Evolutionary conservation across 2,113 vertebrate species (phyloP).

Genomic region (Neomonachus schauinslandi): DNA sequence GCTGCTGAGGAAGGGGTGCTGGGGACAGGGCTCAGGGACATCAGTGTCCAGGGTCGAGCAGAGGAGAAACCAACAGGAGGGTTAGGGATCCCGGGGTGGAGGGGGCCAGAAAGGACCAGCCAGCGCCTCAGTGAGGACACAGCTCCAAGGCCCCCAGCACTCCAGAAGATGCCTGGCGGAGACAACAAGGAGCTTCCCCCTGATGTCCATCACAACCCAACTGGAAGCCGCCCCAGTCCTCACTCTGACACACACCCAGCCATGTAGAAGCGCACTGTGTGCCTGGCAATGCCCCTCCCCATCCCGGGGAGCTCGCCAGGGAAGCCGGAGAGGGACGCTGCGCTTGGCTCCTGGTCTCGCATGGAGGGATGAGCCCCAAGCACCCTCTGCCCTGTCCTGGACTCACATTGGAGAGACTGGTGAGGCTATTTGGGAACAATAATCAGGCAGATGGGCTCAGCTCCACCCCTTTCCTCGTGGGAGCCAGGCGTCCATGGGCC

Average conservation of each 20-base stretch:
- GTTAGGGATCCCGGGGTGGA: neutral
- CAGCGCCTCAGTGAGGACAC: neutral
- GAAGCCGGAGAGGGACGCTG: neutral
- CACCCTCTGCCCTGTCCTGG: too few species aligned
- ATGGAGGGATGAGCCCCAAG: neutral
- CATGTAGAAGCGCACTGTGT: neutral
- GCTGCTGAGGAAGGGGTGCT: neutral
- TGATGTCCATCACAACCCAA: rapidly evolving
- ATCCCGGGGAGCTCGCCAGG: neutral
- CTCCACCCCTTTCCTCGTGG: neutral
- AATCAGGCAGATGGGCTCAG: neutral
- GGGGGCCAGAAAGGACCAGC: neutral
- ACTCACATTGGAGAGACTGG: neutral
- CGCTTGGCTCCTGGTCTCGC: rapidly evolving
- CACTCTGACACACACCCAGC: neutral
- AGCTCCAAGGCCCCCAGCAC: neutral
- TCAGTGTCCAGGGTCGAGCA: neutral
- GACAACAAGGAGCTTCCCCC: neutral
- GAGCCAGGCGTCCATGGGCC: neutral
- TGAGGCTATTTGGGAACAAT: too few species aligned
- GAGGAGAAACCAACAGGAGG: neutral
- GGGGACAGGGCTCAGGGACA: neutral
- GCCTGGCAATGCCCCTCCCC: too few species aligned
- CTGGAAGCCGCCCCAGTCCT: neutral
- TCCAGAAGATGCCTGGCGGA: neutral